Conservation (phyloP, 2,888 invertebrate genomes). For the Yponomeuta cagnagella region DNA sequence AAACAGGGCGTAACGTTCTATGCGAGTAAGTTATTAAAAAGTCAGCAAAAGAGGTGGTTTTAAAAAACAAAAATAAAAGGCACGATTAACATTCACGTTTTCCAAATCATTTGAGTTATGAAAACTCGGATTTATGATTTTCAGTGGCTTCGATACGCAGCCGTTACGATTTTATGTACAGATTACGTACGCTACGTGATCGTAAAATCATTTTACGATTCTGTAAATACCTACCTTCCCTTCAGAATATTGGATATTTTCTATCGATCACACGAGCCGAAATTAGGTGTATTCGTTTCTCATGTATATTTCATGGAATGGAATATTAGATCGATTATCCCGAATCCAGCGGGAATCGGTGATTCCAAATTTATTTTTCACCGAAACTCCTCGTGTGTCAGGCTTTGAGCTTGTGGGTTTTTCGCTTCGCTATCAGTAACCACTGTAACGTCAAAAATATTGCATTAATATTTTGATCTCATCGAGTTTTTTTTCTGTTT, state of each 20-base stretch:
- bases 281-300: neutral
- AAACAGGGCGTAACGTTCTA: too few species aligned
- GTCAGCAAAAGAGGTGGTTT: neutral
- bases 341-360: neutral
- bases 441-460: too few species aligned
- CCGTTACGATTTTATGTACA: conserved; percentile 59
- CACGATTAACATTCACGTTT: conserved; percentile 4
- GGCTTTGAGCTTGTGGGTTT: neutral
- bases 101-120: conserved; percentile 21
- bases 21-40: too few species aligned
- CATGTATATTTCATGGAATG: neutral
- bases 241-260: conserved; percentile 39
- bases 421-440: neutral
- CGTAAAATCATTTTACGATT: conserved; percentile 62
- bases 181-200: conserved; percentile 43
- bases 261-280: conserved; percentile 22
- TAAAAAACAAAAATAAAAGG: neutral
- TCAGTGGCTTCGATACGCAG: conserved; percentile 45
- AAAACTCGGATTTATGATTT: conserved; percentile 49
- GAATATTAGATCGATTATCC: neutral
- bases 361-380: neutral
- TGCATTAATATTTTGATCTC: too few species aligned
- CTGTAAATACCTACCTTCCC: conserved; percentile 53
- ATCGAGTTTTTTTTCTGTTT: too few species aligned
- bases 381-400: neutral